A percentile compares a stretch with the other conserved stretches of the same genome.
These are phyloP conservation scores for Pemphigus obesinymphae DNA, from an alignment of 1,140 invertebrate species.

Conservation along the genomic window DNA sequence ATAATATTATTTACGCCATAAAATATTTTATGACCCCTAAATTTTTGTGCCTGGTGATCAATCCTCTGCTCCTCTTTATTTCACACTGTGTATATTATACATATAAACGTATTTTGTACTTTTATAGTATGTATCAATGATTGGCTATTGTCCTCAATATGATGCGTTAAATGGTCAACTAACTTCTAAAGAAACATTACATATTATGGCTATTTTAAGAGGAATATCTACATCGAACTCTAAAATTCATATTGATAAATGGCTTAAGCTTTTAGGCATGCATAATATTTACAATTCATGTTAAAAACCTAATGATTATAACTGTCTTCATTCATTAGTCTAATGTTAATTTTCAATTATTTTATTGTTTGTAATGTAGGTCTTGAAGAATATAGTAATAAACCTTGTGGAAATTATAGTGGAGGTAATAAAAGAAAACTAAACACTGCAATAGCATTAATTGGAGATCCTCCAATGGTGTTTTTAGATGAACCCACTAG, in stretches of 20 bases:
- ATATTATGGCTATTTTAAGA: slow-evolving; percentile 68
- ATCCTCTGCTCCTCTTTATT: no score
- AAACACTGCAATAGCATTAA: slow-evolving; percentile 85
- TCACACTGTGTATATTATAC: no score
- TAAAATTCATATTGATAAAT: slow-evolving; percentile 54
- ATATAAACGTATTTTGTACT: background rate
- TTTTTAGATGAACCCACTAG: slow-evolving; percentile 82
- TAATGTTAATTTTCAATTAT: background rate
- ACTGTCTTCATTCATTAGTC: no score
- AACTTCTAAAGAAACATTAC: slow-evolving; percentile 72
- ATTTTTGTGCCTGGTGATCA: no score
- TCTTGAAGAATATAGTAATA: slow-evolving; percentile 44
- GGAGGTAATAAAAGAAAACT: slow-evolving; percentile 94
- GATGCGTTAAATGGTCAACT: slow-evolving; percentile 76
- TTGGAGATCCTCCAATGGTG: slow-evolving; percentile 83
- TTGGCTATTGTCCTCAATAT: slow-evolving; percentile 80
- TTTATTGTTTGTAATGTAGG: slow-evolving; percentile 42
- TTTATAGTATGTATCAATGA: slow-evolving; percentile 54
- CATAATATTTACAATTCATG: slow-evolving; percentile 38
- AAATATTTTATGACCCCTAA: no score
- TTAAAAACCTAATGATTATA: background rate
- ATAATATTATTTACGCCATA: no score
- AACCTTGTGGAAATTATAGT: slow-evolving; percentile 53
- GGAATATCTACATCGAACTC: slow-evolving; percentile 60
- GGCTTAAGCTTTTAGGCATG: slow-evolving; percentile 57